Evolutionary conservation across 2,113 vertebrate species (phyloP), one percentile per base, ranked within the genome.

Genomic region (Panurus biarmicus): DNA sequence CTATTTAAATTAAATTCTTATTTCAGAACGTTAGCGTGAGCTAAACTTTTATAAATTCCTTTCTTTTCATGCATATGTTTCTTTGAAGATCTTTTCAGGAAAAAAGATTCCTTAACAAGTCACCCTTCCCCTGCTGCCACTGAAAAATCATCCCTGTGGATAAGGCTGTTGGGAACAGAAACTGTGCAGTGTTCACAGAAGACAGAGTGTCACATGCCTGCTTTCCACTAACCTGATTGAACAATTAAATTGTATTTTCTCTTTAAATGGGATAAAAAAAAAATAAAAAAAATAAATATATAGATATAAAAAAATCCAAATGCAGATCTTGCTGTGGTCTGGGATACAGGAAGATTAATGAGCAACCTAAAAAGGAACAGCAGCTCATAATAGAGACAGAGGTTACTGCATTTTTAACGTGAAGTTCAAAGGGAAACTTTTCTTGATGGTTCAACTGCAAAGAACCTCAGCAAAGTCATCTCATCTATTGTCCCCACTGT

Each of bases 1-100:
- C 67, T 95, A 95, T 97, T 97, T 93, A 97, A 97, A 97, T 94
- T 84, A 90, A 83, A 92, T 83, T 69, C 94, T 72, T 47, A 80
- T 91, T 77, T 87, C 71, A 83, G 90, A 96, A 95, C 36, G 60
- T 90, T 97, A 57, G 88, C 87, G 80, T 67, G 79, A 95, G 72
- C 19, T 70, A 76, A 96, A 95, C 93, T 96, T 97, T 56, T 23
- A 7, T 15, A 96, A 95, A 72, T 42, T 89, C 58, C 58, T 87
- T 85, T 77, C 66, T 80, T 95, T 80, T 91, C 69, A 91, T 72
- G 62, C 87, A 47, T 73, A 66, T 78, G 51, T 61, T 76, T 90
- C 95, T 96, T 95, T 97, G 96, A 96, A 95, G 79, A 54, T 77
- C 79, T 92, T 96, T 91, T 87, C 78, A 85, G 83, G 82, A 33